Evolutionary conservation across 2,888 invertebrate species (phyloP), one percentile per base, ranked within the genome.

Genomic region (Loripinus fragilis): DNA sequence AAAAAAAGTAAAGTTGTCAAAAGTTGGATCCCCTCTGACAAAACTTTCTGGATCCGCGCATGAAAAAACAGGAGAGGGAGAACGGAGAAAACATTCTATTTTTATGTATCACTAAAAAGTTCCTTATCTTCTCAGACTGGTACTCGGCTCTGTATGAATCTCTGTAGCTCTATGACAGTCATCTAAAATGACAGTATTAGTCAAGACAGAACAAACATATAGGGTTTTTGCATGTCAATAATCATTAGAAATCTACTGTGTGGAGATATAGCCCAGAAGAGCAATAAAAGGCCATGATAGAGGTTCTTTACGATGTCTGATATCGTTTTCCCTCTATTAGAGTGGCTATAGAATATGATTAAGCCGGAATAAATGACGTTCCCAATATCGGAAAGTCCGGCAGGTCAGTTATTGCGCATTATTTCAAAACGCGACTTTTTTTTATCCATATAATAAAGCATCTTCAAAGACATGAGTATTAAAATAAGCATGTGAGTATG

Each of bases 181-280:
- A 28, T 60, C 28, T 23, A 17, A 28, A 33, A 33, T 60, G 60
- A 60, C 60, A 60, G 33, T 60, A 60, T 33, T 60, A 60, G 60
- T 33, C 30, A 30, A 33, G 60, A 17, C 60, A 60, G 60, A 60
- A 60, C 38, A 60, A 60, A 60, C 60, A 60, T 25, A 60, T 60
- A 60, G 60, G 20, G 60, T 5, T 60, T 60, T 60, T 60, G 60
- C 60, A 60, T 60, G 60, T 60, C 60, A 60, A 60, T 60, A 60
- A 60, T 33, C 60, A 60, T 60, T 60, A 60, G 60, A 60, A 60
- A 60, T 33, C 17, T 10, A 33, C 3, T 60, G 60, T 60, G 60
- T 33, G 60, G 60, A 60, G 33, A 60, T 33, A 60, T 60, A 60
- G 60, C 60, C 60, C 60, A 60, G 60, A 33, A 60, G 60, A 60